Evolutionary conservation across 2,888 invertebrate genomes (phyloP).

Genomic region (Dryadula phaetusa): DNA sequence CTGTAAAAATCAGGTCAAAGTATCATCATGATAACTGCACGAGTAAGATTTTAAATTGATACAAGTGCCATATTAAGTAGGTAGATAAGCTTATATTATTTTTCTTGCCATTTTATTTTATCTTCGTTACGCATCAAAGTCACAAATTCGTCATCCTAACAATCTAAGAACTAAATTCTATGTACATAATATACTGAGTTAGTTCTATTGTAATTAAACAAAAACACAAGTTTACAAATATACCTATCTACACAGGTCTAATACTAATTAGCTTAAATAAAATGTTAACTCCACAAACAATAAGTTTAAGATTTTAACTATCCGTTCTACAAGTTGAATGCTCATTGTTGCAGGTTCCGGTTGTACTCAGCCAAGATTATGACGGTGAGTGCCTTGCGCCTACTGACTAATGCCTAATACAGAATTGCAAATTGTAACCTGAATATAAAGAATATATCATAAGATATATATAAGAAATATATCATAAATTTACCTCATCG

Average conservation of each 20-base stretch:
- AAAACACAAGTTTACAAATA: background rate
- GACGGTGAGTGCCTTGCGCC: constrained; percentile 69
- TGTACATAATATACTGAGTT: no score
- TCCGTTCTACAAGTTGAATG: constrained; percentile 67
- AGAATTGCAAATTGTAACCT: background rate
- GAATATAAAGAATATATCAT: no score
- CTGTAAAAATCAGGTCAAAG: background rate
- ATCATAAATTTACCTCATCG: no score
- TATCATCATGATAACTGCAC: background rate
- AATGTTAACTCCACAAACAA: constrained; percentile 31
- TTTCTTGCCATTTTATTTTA: no score
- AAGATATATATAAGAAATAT: no score
- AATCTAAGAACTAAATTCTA: no score
- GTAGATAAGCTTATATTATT: no score
- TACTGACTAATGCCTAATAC: background rate
- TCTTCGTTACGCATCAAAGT: no score
- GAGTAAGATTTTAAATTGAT: no score
- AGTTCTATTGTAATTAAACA: background rate
- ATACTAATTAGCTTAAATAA: constrained; percentile 18
- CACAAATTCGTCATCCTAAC: no score
- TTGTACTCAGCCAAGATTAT: constrained; percentile 78
- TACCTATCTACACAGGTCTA: background rate
- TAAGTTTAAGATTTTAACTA: constrained; percentile 61
- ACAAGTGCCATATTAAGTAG: no score
- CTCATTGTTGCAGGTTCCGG: constrained; percentile 78